Conservation (phyloP, 1,140 invertebrate species). For the Pectinophora gossypiella region DNA sequence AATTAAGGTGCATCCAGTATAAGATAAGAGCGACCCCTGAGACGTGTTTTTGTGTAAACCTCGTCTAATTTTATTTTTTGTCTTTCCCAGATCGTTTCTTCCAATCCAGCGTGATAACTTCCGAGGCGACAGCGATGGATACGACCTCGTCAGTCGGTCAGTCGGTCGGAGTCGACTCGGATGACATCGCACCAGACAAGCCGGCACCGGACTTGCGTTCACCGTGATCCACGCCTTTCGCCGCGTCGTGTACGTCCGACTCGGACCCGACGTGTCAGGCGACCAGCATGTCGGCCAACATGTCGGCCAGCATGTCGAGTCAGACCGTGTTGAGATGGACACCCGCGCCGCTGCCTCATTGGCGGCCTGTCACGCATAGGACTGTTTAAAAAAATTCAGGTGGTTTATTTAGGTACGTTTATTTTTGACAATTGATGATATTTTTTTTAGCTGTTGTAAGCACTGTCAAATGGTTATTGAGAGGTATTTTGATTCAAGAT, state of each 20-base stretch:
- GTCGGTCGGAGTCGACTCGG: conserved; percentile 39
- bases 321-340: conserved; percentile 52
- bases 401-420: no score
- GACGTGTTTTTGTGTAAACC: no score
- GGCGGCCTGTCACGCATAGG: conserved; percentile 61
- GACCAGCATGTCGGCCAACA: neutral
- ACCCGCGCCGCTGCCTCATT: conserved; percentile 60
- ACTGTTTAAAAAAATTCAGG: neutral
- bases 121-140: conserved; percentile 65
- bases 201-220: conserved; percentile 63
- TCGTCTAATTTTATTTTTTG: no score
- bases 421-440: no score
- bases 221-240: conserved; percentile 47
- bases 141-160: conserved; percentile 42
- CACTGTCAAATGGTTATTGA: no score
- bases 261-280: neutral
- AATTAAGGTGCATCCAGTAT: no score
- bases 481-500: no score
- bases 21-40: no score
- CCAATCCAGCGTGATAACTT: conserved; percentile 71
- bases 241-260: neutral
- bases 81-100: conserved; percentile 67
- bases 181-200: conserved; percentile 61
- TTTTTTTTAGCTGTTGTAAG: no score
- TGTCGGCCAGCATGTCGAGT: neutral